Evolutionary conservation across 2,797 vertebrate genomes (phyloP).

Genomic region (Eospalax fontanierii): DNA sequence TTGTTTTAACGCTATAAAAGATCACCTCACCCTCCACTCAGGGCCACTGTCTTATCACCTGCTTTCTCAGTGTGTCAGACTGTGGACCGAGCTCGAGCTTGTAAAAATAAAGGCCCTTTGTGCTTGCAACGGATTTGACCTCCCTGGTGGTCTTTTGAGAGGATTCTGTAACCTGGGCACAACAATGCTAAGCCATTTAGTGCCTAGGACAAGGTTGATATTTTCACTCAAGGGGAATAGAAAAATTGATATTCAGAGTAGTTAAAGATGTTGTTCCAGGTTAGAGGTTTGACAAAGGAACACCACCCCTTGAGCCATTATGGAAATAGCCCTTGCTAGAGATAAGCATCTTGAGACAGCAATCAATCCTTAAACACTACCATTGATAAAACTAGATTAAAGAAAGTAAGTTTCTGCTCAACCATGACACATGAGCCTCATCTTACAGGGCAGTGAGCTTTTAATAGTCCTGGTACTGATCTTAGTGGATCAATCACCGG

Average conservation of each 20-base stretch:
- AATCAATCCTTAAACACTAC: background rate
- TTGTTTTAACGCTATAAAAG: too few relatives aligned
- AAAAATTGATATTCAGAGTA: background rate
- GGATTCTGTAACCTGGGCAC: too few relatives aligned
- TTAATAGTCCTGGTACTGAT: background rate
- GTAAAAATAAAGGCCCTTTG: too few relatives aligned
- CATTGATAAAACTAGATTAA: background rate
- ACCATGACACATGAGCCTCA: background rate
- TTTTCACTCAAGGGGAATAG: background rate
- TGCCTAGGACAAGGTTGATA: background rate
- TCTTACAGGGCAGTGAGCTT: background rate
- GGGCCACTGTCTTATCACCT: too few relatives aligned
- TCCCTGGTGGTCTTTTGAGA: too few relatives aligned
- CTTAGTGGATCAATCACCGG: background rate
- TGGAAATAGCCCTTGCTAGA: background rate
- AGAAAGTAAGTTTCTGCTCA: too few relatives aligned
- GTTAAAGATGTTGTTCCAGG: background rate
- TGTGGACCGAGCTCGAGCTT: too few relatives aligned
- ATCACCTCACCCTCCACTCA: too few relatives aligned
- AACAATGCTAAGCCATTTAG: too few relatives aligned
- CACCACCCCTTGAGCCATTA: background rate
- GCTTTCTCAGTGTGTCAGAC: too few relatives aligned
- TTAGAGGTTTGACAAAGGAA: background rate
- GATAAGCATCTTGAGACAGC: background rate
- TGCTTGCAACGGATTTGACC: too few relatives aligned